Percentiles rank a stretch among this genome's conserved stretches.
Evolutionary conservation across 2,797 vertebrate species (phyloP).

Genomic region (Sciaenops ocellatus): DNA sequence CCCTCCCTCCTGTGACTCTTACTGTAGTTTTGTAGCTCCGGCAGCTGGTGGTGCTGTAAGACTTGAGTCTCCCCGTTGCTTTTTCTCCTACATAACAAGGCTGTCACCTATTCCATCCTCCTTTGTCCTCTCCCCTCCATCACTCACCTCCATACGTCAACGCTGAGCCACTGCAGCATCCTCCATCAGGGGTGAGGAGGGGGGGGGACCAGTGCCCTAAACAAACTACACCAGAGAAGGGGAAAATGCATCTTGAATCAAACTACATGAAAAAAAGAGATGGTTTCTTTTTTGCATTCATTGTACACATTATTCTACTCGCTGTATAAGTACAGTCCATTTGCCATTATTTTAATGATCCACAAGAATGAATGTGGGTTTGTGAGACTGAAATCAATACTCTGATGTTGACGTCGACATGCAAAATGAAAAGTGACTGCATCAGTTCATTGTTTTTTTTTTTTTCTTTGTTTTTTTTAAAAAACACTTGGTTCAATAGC

Average conservation of each 20-base stretch:
- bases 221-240: slow-evolving; percentile 30
- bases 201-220: slow-evolving; percentile 22
- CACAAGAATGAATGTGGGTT: slow-evolving; percentile 15
- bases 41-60: slow-evolving; percentile 87
- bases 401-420: slow-evolving; percentile 28
- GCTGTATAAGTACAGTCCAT: too few species aligned
- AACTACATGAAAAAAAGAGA: slow-evolving; percentile 17
- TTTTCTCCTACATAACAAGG: slow-evolving; percentile 74
- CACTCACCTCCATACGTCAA: slow-evolving; percentile 78
- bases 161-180: slow-evolving; percentile 77
- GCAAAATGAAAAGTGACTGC: slow-evolving; percentile 37
- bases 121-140: slow-evolving; percentile 83
- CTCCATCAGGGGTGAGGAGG: slow-evolving; percentile 31
- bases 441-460: slow-evolving; percentile 29
- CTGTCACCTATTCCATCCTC: slow-evolving; percentile 82
- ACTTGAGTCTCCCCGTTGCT: slow-evolving; percentile 67
- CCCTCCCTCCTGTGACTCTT: slow-evolving; percentile 36
- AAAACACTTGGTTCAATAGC: slow-evolving; percentile 61
- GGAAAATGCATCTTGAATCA: slow-evolving; percentile 11
- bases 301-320: background rate
- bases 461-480: background rate
- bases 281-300: background rate
- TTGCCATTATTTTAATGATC: background rate
- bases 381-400: slow-evolving; percentile 46
- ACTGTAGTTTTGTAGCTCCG: slow-evolving; percentile 74